These are phyloP conservation scores for Heliornis fulica DNA, from an alignment of 2,113 vertebrate species.

Conservation along the genomic window DNA sequence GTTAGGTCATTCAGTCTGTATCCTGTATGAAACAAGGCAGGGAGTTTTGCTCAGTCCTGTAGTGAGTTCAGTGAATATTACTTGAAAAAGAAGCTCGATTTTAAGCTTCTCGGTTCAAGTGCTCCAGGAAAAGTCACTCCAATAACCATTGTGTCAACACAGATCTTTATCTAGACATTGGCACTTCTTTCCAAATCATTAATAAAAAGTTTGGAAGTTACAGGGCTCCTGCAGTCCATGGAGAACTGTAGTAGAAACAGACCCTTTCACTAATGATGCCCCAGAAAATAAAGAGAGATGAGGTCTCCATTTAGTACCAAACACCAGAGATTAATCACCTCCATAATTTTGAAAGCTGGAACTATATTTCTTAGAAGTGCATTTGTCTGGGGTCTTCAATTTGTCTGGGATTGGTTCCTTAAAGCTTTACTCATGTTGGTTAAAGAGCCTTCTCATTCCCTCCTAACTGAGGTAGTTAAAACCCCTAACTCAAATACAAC, in stretches of 20 bases:
- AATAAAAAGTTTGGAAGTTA: not conserved
- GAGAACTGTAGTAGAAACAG: not conserved
- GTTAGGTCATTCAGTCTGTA: not conserved
- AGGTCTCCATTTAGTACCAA: not conserved
- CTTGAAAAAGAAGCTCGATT: not conserved
- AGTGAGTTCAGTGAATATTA: not conserved
- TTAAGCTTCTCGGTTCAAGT: not conserved
- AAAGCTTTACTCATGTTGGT: not conserved
- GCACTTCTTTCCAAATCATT: not conserved
- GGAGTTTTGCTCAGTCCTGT: not conserved
- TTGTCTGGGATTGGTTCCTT: not conserved
- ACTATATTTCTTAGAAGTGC: not conserved
- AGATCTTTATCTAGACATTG: not conserved
- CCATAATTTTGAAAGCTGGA: not conserved
- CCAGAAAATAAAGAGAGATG: not conserved
- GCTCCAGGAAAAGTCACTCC: not conserved
- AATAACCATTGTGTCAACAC: not conserved
- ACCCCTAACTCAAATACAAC: not conserved
- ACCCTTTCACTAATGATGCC: not conserved
- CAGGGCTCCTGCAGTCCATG: not conserved
- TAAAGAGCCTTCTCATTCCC: not conserved
- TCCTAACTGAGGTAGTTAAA: not conserved
- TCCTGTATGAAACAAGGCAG: slow-evolving; percentile 1
- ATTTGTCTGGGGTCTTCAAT: not conserved
- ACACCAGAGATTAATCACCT: not conserved